phyloP scores from a whole-genome alignment of 2,113 vertebrate species.

The Lutjanus erythropterus region DNA sequence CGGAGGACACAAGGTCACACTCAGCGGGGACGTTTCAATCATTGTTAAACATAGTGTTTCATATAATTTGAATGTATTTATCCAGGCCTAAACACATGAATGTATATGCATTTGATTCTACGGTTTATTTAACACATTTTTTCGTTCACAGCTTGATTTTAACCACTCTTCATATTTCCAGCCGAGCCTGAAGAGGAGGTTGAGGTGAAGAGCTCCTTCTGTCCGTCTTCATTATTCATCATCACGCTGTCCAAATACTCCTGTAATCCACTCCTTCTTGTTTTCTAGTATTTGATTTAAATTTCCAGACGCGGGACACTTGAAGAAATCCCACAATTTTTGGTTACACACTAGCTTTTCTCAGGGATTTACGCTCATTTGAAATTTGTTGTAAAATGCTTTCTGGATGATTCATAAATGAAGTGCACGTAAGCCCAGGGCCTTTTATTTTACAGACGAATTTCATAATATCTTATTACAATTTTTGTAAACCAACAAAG shows the following conservation, averaged over 20 bases:
- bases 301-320: conserved; percentile 23
- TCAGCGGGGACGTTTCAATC: not conserved
- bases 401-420: not conserved
- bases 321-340: not conserved
- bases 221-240: conserved; percentile 37
- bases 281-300: not conserved
- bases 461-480: not conserved
- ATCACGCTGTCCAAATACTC: not conserved
- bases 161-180: not conserved
- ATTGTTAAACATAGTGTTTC: no score
- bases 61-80: not conserved
- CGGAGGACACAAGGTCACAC: conserved; percentile 4
- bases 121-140: no score
- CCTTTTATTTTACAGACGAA: not conserved
- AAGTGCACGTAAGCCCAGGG: not conserved
- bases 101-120: no score
- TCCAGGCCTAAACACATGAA: no score
- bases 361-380: not conserved
- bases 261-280: not conserved
- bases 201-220: conserved; percentile 8
- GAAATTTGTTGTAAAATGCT: not conserved
- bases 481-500: not conserved
- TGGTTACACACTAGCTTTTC: not conserved
- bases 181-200: conserved; percentile 12
- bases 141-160: not conserved